phyloP scores from a whole-genome alignment of 1,140 invertebrate species.

The Elymnias hypermnestra region DNA sequence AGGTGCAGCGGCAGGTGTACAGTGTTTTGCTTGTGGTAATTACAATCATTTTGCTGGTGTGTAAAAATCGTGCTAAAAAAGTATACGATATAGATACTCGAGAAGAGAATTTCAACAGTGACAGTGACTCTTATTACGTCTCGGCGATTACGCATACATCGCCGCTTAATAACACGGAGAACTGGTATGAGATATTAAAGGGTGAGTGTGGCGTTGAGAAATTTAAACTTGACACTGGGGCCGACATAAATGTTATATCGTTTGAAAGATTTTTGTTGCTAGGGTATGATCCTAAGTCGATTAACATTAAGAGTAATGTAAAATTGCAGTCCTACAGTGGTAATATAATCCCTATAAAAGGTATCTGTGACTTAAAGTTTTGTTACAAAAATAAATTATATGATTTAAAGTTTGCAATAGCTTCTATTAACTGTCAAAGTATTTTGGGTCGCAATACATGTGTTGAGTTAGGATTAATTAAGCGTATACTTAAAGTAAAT shows the following conservation, averaged over 20 bases:
- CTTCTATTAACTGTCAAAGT: too few species aligned
- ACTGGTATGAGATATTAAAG: background rate
- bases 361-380: too few species aligned
- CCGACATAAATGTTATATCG: constrained; percentile 21
- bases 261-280: constrained; percentile 11
- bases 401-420: too few species aligned
- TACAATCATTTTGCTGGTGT: too few species aligned
- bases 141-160: background rate
- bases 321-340: constrained; percentile 22
- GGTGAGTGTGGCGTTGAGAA: constrained; percentile 6
- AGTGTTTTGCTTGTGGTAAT: too few species aligned
- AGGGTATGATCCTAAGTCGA: too few species aligned
- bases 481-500: constrained; percentile 11
- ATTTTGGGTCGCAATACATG: background rate
- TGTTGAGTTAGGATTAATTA: constrained; percentile 10
- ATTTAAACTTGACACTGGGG: constrained; percentile 23
- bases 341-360: constrained; percentile 20
- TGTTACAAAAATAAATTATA: too few species aligned
- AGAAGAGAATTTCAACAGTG: too few species aligned
- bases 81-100: too few species aligned
- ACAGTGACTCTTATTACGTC: background rate
- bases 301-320: too few species aligned
- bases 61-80: too few species aligned
- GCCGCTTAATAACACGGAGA: background rate
- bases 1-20: too few species aligned